A percentile compares a stretch with the other conserved stretches of the same genome.
Conservation (phyloP, 2,113 vertebrate species). For the Salvelinus sp. region DNA sequence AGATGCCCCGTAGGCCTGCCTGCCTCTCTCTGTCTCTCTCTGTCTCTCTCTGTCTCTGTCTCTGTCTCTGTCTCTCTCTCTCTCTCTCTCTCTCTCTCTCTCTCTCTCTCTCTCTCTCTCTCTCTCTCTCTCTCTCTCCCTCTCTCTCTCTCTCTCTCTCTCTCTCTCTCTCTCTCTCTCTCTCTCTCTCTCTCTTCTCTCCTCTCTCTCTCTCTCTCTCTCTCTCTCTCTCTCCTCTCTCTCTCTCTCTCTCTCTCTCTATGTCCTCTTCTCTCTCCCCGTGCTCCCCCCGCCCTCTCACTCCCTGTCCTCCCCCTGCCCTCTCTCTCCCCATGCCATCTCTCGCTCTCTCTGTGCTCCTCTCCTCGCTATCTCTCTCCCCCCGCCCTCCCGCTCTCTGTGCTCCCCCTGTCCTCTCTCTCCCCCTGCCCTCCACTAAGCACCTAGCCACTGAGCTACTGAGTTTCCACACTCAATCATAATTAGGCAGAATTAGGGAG, state of each 20-base stretch:
- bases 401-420: neutral
- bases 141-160: neutral
- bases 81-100: constrained; percentile 1
- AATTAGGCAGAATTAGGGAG: constrained; percentile 30
- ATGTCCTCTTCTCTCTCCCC: neutral
- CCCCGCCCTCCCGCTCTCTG: neutral
- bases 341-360: too few relatives aligned
- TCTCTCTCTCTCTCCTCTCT: neutral
- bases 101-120: constrained; percentile 2
- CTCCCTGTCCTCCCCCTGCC: too few relatives aligned
- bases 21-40: constrained; percentile 1
- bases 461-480: constrained; percentile 16
- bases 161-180: neutral
- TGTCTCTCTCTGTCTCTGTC: neutral
- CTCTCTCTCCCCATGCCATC: too few relatives aligned
- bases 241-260: too few relatives aligned
- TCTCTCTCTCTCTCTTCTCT: neutral
- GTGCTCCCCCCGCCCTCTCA: too few relatives aligned
- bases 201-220: neutral
- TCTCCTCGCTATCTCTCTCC: too few relatives aligned
- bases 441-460: neutral
- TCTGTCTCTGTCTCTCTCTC: neutral
- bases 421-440: neutral
- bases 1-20: too few relatives aligned
- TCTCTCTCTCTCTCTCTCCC: neutral